Evolutionary conservation across 2,113 vertebrate genomes (phyloP).

Genomic region (Kryptolebias marmoratus): DNA sequence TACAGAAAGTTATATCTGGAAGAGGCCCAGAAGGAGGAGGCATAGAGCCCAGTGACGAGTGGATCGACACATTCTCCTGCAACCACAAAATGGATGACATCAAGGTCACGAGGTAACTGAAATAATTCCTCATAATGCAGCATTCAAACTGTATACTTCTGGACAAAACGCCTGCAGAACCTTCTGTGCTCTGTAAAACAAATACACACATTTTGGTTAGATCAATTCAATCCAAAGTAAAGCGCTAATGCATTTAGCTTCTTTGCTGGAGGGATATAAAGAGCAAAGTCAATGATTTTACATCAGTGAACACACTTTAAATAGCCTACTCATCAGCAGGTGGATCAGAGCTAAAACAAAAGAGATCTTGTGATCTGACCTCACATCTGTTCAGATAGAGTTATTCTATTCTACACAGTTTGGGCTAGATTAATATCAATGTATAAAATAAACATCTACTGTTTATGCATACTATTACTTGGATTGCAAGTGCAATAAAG

Average conservation of each 20-base stretch:
- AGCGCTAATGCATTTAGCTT: slow-evolving; percentile 11
- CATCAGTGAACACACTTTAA: neutral
- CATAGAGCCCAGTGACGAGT: slow-evolving; percentile 89
- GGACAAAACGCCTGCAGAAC: slow-evolving; percentile 3
- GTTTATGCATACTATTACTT: neutral
- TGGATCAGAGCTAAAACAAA: slow-evolving; percentile 4
- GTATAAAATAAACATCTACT: neutral
- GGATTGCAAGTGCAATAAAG: neutral
- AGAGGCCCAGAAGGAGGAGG: slow-evolving; percentile 90
- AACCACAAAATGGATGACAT: slow-evolving; percentile 22
- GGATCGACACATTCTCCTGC: slow-evolving; percentile 92
- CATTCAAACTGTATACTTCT: neutral
- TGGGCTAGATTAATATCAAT: neutral
- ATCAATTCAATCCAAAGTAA: slow-evolving; percentile 2
- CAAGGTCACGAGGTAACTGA: slow-evolving; percentile 13
- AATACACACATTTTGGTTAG: neutral
- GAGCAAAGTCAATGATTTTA: slow-evolving; percentile 1
- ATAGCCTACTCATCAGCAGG: neutral
- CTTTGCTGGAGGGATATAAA: neutral
- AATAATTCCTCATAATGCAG: neutral
- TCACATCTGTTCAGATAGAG: neutral
- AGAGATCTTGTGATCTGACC: neutral
- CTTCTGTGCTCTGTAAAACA: neutral
- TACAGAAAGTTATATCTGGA: slow-evolving; percentile 93
- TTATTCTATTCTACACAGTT: neutral